phyloP scores from a whole-genome alignment of 2,113 vertebrate genomes.

The Rhinopithecus roxellana region DNA sequence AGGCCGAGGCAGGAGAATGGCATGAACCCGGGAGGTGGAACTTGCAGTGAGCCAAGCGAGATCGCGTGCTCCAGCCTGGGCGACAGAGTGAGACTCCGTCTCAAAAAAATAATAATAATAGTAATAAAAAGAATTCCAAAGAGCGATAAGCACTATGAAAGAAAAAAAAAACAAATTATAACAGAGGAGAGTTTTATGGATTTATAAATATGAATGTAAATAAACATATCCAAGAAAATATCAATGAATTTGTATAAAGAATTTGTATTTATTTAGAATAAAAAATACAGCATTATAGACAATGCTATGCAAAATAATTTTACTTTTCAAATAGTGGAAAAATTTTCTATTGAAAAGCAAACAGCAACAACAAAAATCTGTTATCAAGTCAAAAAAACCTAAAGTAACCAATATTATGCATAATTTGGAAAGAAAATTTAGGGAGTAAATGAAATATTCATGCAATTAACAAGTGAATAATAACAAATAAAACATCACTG shows the following conservation, averaged over 20 bases:
- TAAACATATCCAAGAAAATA: background rate
- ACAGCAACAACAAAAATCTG: background rate
- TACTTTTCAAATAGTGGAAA: background rate
- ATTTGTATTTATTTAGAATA: background rate
- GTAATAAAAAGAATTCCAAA: background rate
- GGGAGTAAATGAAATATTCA: background rate
- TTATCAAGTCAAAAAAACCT: background rate
- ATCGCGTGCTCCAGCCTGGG: no score
- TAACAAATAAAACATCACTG: background rate
- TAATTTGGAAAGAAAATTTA: background rate
- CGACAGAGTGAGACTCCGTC: no score
- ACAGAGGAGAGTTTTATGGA: background rate
- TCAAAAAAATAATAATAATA: no score
- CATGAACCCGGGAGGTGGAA: no score
- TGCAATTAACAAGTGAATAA: background rate
- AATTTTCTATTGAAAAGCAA: conserved; percentile 19
- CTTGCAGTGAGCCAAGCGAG: no score
- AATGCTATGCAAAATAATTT: background rate
- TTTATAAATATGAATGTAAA: conserved; percentile 13
- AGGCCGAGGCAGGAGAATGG: no score
- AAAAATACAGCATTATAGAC: background rate
- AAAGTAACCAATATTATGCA: background rate
- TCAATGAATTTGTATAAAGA: background rate
- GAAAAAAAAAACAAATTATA: background rate
- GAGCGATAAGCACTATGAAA: background rate